Percentiles rank a stretch among this genome's conserved stretches.
Evolutionary conservation across 2,888 invertebrate species (phyloP).

Genomic region (Colostygia pectinataria): DNA sequence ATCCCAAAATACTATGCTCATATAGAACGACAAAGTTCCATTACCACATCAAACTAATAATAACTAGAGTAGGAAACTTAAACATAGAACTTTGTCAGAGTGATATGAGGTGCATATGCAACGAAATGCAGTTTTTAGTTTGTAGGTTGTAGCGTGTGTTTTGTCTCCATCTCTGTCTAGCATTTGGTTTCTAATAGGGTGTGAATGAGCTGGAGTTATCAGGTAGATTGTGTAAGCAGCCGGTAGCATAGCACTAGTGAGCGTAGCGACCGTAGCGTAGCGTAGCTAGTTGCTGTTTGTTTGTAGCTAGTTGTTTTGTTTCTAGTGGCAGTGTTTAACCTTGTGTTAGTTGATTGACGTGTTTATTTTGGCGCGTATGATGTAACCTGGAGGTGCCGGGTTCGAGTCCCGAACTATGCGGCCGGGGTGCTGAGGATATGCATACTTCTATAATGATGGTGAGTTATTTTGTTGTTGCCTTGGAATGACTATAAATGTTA

Average conservation of each 20-base stretch:
- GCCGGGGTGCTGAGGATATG: conserved; percentile 60
- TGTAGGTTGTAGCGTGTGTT: conserved; percentile 36
- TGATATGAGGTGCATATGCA: conserved; percentile 53
- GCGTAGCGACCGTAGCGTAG: conserved; percentile 57
- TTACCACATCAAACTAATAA: conserved; percentile 35
- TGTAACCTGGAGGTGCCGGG: conserved; percentile 68
- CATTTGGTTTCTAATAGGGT: conserved; percentile 33
- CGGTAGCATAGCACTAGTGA: conserved; percentile 8
- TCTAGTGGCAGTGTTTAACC: conserved; percentile 67
- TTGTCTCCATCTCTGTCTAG: conserved; percentile 50
- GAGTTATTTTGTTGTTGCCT: conserved; percentile 38
- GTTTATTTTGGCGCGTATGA: conserved; percentile 76
- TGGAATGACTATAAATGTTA: conserved; percentile 1
- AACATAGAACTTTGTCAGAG: conserved; percentile 54
- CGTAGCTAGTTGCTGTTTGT: no score
- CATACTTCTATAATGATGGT: conserved; percentile 81
- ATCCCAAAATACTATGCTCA: conserved; percentile 49
- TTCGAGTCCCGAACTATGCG: conserved; percentile 66
- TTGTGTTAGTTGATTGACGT: conserved; percentile 76
- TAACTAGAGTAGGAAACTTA: conserved; percentile 37
- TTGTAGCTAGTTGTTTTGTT: conserved; percentile 44
- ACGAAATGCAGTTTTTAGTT: conserved; percentile 49
- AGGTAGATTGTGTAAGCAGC: conserved; percentile 47
- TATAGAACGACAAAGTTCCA: conserved; percentile 44
- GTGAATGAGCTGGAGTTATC: conserved; percentile 55